phyloP scores from a whole-genome alignment of 1,140 invertebrate species.

The Zophobas atratus region DNA sequence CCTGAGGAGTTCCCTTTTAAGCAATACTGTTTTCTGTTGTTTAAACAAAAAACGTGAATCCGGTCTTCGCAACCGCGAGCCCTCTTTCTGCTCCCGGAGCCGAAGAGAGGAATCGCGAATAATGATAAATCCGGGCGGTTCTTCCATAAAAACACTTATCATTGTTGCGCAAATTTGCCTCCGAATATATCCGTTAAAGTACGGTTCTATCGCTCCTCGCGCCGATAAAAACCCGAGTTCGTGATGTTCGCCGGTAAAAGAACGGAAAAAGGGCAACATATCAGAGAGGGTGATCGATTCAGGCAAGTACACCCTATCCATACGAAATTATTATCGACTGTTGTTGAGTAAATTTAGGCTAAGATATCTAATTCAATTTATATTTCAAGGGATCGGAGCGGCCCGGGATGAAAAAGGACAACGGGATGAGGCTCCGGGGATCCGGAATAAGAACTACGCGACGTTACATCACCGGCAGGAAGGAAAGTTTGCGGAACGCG shows the following conservation, averaged over 20 bases:
- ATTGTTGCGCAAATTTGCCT: constrained; percentile 41
- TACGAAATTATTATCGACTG: constrained; percentile 38
- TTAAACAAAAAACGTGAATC: too few relatives aligned
- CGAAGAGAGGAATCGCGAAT: background rate
- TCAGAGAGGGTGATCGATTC: constrained; percentile 26
- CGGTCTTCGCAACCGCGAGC: too few relatives aligned
- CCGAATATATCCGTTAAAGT: constrained; percentile 40
- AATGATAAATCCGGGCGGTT: constrained; percentile 18
- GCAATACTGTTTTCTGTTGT: too few relatives aligned
- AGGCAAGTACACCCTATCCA: constrained; percentile 1
- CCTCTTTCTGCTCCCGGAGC: background rate
- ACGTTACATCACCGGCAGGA: constrained; percentile 20
- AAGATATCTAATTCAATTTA: constrained; percentile 37
- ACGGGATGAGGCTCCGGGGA: constrained; percentile 20
- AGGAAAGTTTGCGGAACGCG: background rate
- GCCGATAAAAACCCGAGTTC: constrained; percentile 36
- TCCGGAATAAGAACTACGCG: constrained; percentile 20
- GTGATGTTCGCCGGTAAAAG: constrained; percentile 26
- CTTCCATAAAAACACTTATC: constrained; percentile 39
- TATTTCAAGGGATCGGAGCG: constrained; percentile 21
- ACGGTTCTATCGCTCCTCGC: constrained; percentile 13
- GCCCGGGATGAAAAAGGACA: constrained; percentile 33
- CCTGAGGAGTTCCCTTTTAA: too few relatives aligned
- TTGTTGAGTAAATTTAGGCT: constrained; percentile 28
- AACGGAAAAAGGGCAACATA: constrained; percentile 33